Evolutionary conservation across 1,140 invertebrate genomes (phyloP), one percentile per base, ranked within the genome.

Genomic region (Drosophila sucinea): DNA sequence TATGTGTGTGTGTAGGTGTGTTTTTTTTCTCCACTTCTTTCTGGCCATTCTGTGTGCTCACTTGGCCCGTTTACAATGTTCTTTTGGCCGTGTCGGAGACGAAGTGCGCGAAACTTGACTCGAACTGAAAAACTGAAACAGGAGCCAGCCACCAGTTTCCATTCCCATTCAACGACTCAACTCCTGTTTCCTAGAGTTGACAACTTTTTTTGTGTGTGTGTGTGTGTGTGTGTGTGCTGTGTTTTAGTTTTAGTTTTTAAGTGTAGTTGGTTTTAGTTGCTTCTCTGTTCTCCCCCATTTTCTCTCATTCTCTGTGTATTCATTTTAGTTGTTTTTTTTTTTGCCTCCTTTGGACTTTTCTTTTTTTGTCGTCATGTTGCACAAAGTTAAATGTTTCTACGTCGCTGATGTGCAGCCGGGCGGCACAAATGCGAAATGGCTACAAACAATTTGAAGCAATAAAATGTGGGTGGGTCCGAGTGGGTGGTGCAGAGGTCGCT

Each of bases 371-470:
- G 70, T 69, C 82, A 73, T 87, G 84, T 74, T 87, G 54, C 77
- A 87, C 77, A 87, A 83, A 87, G 83, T 87, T 87, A 87, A 87
- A 87, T 87, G 84, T 77, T 87, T 82, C 83, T 89, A 76, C 65
- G 79, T 81, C 79, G 77, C 68, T 76, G 77, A 72, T 81, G 79
- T 62, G 84, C 83, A 87, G 78, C 80, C 79, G 73, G 77, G 84
- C 83, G 77, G 83, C 83, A 87, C 83, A 87, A 87, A 87, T 89
- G 84, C 83, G 83, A 89, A 87, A 89, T 87, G 83, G 83, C 83
- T 83, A 89, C 83, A 87, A 87, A 87, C 83, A 87, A 87, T 87
- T 87, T 87, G 83, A 87, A 74, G 83, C 83, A 87, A 87, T 87
- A 87, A 89, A 89, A 89, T 87, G 89, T 79, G 87, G 84, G 87